Conservation (phyloP, 2,797 vertebrate species). For the Halcyon leucocephala region DNA sequence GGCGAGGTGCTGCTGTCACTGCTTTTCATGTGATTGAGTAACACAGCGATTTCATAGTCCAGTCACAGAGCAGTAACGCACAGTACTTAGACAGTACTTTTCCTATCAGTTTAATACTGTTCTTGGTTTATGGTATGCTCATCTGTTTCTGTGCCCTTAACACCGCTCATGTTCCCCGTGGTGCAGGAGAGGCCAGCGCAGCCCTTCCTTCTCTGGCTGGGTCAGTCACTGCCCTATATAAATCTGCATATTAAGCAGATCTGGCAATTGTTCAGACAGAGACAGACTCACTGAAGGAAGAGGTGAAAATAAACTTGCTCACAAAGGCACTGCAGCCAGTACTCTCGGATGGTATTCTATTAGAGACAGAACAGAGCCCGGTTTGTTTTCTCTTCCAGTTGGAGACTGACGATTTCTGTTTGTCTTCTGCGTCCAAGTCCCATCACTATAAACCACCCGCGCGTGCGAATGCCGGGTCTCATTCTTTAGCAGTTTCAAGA, state of each 20-base stretch:
- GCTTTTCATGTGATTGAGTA: neutral
- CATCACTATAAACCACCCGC: neutral
- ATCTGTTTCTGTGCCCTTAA: neutral
- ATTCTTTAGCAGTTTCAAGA: neutral
- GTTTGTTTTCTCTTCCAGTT: neutral
- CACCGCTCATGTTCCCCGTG: neutral
- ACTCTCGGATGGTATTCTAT: neutral
- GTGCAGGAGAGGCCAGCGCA: neutral
- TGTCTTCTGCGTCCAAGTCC: neutral
- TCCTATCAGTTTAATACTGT: constrained; percentile 24
- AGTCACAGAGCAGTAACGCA: neutral
- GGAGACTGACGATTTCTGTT: neutral
- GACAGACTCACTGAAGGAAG: neutral
- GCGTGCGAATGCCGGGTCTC: neutral
- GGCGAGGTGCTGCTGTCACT: neutral
- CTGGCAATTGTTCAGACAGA: constrained; percentile 33
- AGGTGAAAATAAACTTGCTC: constrained; percentile 37
- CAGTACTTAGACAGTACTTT: neutral
- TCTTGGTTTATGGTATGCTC: neutral
- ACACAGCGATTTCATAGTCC: neutral
- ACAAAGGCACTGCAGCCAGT: constrained; percentile 5
- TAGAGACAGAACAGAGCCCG: neutral
- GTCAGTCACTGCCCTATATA: constrained; percentile 54
- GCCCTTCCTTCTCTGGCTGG: neutral
- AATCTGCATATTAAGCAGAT: constrained; percentile 60